Conservation (phyloP, 2,113 vertebrate genomes). For the Rostratula benghalensis region DNA sequence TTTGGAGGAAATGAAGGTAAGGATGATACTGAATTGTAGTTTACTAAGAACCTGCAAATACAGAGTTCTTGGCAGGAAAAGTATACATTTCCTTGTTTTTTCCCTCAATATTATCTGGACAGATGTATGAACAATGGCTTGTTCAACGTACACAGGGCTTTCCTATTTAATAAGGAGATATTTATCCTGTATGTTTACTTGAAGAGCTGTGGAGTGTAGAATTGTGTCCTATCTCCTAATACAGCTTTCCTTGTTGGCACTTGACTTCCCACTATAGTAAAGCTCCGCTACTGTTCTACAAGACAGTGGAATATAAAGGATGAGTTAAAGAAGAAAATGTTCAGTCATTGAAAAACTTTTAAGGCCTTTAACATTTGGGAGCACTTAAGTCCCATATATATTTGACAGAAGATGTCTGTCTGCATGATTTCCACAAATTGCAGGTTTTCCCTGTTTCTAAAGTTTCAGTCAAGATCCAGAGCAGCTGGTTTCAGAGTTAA, state of each 20-base stretch:
- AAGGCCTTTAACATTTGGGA: background rate
- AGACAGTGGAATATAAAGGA: background rate
- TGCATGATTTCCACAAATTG: background rate
- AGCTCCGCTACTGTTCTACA: background rate
- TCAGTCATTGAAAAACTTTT: background rate
- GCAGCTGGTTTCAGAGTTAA: background rate
- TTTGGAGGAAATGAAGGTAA: background rate
- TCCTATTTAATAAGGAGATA: background rate
- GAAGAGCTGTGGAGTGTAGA: background rate
- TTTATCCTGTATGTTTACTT: background rate
- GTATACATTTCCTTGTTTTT: background rate
- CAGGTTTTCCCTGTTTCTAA: background rate
- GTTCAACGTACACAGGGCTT: background rate
- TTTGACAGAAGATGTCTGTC: background rate
- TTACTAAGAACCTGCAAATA: background rate
- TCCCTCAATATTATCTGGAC: background rate
- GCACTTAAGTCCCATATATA: background rate
- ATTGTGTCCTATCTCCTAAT: background rate
- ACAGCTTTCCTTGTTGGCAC: background rate
- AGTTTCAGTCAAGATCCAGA: background rate
- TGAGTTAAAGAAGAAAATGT: background rate
- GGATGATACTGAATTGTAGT: background rate
- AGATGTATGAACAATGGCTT: background rate
- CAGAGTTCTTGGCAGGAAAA: background rate
- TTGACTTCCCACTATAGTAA: background rate